Evolutionary conservation across 2,113 vertebrate genomes (phyloP), one percentile per base, ranked within the genome.

Genomic region (Saccopteryx bilineata): DNA sequence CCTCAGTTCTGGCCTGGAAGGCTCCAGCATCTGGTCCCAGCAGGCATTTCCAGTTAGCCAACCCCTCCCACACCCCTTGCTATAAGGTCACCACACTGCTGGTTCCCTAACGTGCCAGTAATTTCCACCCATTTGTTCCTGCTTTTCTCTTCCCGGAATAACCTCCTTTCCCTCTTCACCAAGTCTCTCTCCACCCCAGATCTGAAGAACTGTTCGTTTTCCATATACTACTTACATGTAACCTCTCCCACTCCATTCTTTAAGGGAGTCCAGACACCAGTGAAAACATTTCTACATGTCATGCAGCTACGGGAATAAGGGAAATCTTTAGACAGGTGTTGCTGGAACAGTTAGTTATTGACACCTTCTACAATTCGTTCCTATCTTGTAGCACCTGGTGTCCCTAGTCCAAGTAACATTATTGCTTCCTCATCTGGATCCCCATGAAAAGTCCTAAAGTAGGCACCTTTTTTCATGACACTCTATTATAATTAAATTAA

Each of bases 91-190:
- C 91, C 78, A 79, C 26, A 24, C 54, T 78, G 46, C 91, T 90
- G 28, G 60, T 94, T 95, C 76, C 75, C 88, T 92, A 76, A 92
- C 84, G 21, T 91, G 74, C 89, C 85, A 31, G 84, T 96, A 79
- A 90, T 82, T 96, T 89, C 91, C 82, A 95, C 78, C 74, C 63
- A 50, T 88, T 92, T 75, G 80, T 96, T 95, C 74, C 85, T 86
- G 68, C 69, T 79, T 85, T 76, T 87, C 65, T 87, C 87, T 96
- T 96, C 95, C 65, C 86, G 85, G 90, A 97, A 86, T 76, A 65
- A 80, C 91, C 56, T 93, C 39, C 90, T 54, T 89, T 88, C 83
- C 88, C 65, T 92, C 33, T 46, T 82, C 54, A 15, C 54, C 26
- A 12, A 81, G 50, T 85, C 86, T 75, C 71, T 75, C 60, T 88